phyloP scores from a whole-genome alignment of 2,888 invertebrate genomes.

The Scaeva pyrastri region DNA sequence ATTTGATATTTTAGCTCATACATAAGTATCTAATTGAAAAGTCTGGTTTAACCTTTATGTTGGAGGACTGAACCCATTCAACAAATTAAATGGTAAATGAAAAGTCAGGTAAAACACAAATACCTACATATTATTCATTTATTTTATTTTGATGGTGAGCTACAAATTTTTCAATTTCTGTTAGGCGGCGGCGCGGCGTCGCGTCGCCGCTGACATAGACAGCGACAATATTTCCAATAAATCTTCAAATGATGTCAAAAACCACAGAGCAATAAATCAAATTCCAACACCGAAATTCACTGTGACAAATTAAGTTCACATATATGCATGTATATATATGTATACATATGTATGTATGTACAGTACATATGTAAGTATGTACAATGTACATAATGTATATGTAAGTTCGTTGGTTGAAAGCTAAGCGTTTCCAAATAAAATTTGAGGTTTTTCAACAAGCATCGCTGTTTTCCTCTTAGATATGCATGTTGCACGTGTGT shows the following conservation, averaged over 20 bases:
- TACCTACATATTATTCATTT: background rate
- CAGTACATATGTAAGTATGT: too few species aligned
- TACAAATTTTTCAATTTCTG: slow-evolving; percentile 54
- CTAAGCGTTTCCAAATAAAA: slow-evolving; percentile 44
- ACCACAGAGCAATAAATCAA: slow-evolving; percentile 54
- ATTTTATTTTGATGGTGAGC: slow-evolving; percentile 2
- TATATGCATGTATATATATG: background rate
- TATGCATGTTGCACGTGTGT: background rate
- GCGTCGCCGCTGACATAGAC: background rate
- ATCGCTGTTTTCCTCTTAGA: background rate
- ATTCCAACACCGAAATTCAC: slow-evolving; percentile 36
- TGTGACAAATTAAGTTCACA: slow-evolving; percentile 48
- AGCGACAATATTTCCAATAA: slow-evolving; percentile 31
- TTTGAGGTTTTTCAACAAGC: slow-evolving; percentile 42
- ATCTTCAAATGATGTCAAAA: slow-evolving; percentile 52
- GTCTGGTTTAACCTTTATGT: too few species aligned
- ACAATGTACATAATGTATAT: too few species aligned
- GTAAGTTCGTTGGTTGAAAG: slow-evolving; percentile 17
- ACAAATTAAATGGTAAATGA: background rate
- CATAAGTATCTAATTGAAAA: too few species aligned
- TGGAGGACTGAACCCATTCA: too few species aligned
- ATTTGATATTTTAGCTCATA: too few species aligned
- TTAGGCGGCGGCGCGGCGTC: slow-evolving; percentile 23
- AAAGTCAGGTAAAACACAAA: background rate
- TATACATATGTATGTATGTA: too few species aligned